phyloP scores from a whole-genome alignment of 2,888 invertebrate genomes.

The Himalopsyche japonica region DNA sequence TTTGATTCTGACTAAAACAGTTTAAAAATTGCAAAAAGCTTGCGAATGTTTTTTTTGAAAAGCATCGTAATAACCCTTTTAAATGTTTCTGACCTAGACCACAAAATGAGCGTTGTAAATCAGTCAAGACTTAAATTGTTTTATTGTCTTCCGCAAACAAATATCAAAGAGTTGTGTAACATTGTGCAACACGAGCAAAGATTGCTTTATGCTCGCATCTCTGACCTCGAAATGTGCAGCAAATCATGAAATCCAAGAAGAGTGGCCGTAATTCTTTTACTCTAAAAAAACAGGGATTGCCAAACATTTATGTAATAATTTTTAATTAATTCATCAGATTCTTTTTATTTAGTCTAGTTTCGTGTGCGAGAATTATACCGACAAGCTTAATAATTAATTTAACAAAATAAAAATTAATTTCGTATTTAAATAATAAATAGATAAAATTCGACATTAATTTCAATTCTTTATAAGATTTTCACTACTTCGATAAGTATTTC shows the following conservation, averaged over 20 bases:
- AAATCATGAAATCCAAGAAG: background rate
- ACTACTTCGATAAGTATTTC: no score
- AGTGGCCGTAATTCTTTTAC: background rate
- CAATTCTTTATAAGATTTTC: no score
- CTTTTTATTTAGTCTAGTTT: no score
- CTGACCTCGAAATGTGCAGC: slow-evolving; percentile 15
- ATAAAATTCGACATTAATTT: no score
- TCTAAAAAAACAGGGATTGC: background rate
- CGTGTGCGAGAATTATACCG: no score
- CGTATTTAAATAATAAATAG: no score
- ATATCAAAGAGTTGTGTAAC: slow-evolving; percentile 5
- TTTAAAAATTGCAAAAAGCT: background rate
- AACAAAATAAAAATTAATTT: no score
- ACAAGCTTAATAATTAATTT: no score
- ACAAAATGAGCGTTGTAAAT: background rate
- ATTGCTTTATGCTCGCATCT: slow-evolving; percentile 10
- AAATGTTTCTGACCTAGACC: slow-evolving; percentile 2
- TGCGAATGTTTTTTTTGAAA: background rate
- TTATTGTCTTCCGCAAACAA: slow-evolving; percentile 21
- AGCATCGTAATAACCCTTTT: slow-evolving; percentile 8
- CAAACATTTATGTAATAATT: no score
- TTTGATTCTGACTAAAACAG: background rate
- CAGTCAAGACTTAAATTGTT: background rate
- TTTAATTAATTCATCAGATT: no score
- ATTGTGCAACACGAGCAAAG: background rate